Percentiles rank a stretch among this genome's conserved stretches.
Conservation (phyloP, 2,888 invertebrate genomes). For the Coenonympha arcania region DNA sequence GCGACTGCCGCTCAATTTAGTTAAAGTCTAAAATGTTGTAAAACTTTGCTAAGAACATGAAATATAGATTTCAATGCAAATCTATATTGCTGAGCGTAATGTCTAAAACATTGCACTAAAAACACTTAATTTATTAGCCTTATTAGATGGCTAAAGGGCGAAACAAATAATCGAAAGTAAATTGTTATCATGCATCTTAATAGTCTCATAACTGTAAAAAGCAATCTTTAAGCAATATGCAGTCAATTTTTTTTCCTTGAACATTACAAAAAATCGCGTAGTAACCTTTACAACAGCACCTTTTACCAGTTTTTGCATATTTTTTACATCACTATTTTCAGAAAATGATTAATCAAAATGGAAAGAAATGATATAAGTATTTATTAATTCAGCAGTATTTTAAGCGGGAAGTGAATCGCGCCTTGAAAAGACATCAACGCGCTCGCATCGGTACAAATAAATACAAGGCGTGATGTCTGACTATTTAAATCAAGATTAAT, state of each 20-base stretch:
- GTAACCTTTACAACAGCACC: background rate
- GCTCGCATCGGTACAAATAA: background rate
- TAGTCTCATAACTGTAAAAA: background rate
- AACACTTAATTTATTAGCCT: background rate
- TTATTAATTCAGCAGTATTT: too few relatives aligned
- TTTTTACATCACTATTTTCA: too few relatives aligned
- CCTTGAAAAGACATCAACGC: conserved; percentile 10
- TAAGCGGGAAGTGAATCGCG: background rate
- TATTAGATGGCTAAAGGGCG: background rate
- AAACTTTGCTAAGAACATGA: background rate
- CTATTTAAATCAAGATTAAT: too few relatives aligned
- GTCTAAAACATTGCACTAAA: background rate
- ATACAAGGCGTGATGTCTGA: background rate
- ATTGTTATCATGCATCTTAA: background rate
- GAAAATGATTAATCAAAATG: too few relatives aligned
- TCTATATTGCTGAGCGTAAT: background rate
- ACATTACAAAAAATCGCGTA: background rate
- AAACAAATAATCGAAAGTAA: background rate
- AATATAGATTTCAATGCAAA: background rate
- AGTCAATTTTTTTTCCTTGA: background rate
- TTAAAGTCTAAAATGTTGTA: background rate
- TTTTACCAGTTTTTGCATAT: too few relatives aligned
- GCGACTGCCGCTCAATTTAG: too few relatives aligned
- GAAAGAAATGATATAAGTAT: too few relatives aligned
- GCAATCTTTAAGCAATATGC: background rate